Evolutionary conservation across 2,797 vertebrate genomes (phyloP).

Genomic region (Sciaenops ocellatus): DNA sequence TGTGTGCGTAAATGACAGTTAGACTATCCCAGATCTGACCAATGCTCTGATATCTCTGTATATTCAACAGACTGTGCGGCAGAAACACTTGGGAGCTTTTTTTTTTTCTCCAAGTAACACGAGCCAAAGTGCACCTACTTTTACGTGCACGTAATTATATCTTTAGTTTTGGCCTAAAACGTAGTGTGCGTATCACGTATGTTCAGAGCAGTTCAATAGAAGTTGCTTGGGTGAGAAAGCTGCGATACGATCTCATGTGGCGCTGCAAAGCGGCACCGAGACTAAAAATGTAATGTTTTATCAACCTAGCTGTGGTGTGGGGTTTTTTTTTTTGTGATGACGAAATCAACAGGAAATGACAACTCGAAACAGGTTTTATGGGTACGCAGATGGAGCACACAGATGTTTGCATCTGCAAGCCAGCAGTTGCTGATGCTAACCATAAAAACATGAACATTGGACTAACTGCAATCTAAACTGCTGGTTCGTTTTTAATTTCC

Average conservation of each 20-base stretch:
- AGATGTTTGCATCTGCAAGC: slow-evolving; percentile 12
- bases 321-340: neutral
- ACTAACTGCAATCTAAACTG: neutral
- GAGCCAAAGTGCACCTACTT: neutral
- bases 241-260: neutral
- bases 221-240: neutral
- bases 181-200: neutral
- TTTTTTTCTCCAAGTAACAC: neutral
- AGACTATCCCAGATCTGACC: neutral
- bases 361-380: neutral
- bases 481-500: neutral
- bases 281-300: neutral
- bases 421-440: neutral
- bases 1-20: neutral
- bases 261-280: neutral
- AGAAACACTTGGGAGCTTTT: neutral
- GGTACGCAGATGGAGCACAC: neutral
- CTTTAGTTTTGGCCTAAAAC: neutral
- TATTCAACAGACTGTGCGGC: neutral
- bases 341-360: slow-evolving; percentile 7
- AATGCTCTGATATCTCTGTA: slow-evolving; percentile 8
- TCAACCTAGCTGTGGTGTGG: neutral
- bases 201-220: neutral
- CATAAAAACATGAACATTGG: neutral
- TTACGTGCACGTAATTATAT: neutral